These are phyloP conservation scores for Corydoras maculifer DNA, from an alignment of 2,113 vertebrate species.

Conservation along the genomic window DNA sequence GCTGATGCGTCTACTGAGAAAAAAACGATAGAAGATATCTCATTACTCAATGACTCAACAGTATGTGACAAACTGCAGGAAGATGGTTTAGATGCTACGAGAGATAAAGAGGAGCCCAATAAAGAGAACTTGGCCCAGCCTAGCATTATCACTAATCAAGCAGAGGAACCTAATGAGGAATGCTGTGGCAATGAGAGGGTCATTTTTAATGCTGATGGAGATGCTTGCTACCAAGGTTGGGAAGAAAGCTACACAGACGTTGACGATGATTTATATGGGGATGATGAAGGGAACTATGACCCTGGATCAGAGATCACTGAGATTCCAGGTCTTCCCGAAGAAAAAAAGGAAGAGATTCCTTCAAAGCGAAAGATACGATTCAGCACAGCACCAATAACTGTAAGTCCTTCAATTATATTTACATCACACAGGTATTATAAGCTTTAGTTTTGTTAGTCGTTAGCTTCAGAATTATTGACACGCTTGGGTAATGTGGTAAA, in stretches of 20 bases:
- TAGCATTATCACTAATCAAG: slow-evolving; percentile 40
- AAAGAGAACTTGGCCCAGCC: slow-evolving; percentile 33
- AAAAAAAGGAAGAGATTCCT: slow-evolving; percentile 85
- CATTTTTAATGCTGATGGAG: slow-evolving; percentile 75
- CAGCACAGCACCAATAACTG: slow-evolving; percentile 88
- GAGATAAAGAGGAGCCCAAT: slow-evolving; percentile 31
- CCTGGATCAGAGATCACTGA: slow-evolving; percentile 83
- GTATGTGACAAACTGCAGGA: slow-evolving; percentile 38
- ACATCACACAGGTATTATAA: not conserved
- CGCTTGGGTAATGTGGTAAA: too few species aligned
- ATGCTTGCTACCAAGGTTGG: slow-evolving; percentile 86
- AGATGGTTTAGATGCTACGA: slow-evolving; percentile 36
- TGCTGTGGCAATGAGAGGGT: slow-evolving; percentile 63
- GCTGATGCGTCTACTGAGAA: slow-evolving; percentile 56
- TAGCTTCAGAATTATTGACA: too few species aligned
- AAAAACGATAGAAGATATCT: slow-evolving; percentile 46
- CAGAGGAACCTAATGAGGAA: slow-evolving; percentile 58
- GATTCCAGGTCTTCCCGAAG: slow-evolving; percentile 82
- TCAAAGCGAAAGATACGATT: slow-evolving; percentile 86
- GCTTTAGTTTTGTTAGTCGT: too few species aligned
- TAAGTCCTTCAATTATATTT: slow-evolving; percentile 56
- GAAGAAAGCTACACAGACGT: slow-evolving; percentile 86
- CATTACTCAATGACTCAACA: slow-evolving; percentile 39
- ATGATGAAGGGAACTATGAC: slow-evolving; percentile 80
- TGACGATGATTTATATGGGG: slow-evolving; percentile 85